Evolutionary conservation across 2,888 invertebrate species (phyloP), one percentile per base, ranked within the genome.

Genomic region (Agrochola circellaris): DNA sequence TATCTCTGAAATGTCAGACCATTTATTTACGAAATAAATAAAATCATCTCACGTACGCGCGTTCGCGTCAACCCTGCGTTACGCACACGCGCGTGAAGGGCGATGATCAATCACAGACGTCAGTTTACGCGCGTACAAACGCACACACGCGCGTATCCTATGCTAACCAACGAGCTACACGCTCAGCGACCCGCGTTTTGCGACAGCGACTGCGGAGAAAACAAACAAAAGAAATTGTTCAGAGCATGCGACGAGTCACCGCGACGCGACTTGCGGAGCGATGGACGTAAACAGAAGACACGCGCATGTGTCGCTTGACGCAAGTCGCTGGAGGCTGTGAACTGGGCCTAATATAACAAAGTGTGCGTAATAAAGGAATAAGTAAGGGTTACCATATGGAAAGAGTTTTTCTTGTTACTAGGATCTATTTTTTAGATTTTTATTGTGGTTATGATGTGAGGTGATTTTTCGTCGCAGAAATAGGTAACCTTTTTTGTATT

Each of bases 41-140:
- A 86, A 88, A 89, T 83, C 87, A 73, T 70, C 56, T 89, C 89
- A 89, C 89, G 87, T 88, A 79, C 73, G 83, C 74, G 89, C 87
- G 84, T 84, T 74, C 67, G 85, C 75, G 90, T 82, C 91, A 92
- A 89, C 93, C 93, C 92, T 93, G 81, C 69, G 75, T 83, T 81
- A 90, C 90, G 75, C 89, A 90, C 90, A 90, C 89, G 87, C 38
- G 65, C 78, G 66, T 80, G 75, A 17, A 80, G 85, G 81, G 83
- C 86, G 74, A 83, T 88, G 89, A 93, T 91, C 93, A 91, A 92
- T 93, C 92, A 92, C 89, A 81, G 87, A 78, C 83, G 71, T 79
- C 77, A 73, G 70, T 84, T 72, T 65, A 73, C 87, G 82, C 87
- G 79, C 87, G 84, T 86, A 85, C 79, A 69, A 4, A 66, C 74